Evolutionary conservation across 2,888 invertebrate species (phyloP), one percentile per base, ranked within the genome.

Genomic region (Leptinotarsa tumamoca): DNA sequence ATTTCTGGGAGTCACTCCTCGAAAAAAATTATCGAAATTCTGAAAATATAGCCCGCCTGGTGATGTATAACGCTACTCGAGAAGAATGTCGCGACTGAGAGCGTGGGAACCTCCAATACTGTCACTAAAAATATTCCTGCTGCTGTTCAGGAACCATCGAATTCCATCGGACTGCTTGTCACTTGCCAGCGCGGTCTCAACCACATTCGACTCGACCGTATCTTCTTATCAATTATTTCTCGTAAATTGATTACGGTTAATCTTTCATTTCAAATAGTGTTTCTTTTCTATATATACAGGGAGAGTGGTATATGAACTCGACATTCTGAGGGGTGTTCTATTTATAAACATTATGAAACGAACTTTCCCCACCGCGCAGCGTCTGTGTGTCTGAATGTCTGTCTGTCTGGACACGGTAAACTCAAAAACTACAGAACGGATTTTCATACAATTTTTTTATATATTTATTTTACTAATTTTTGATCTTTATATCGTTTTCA

Each of bases 41-140:
- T 79, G 82, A 83, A 84, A 84, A 84, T 84, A 84, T 84, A 79
- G 81, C 81, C 80, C 79, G 81, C 77, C 77, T 81, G 78, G 83
- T 83, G 84, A 85, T 85, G 83, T 85, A 84, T 85, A 84, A 84
- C 83, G 83, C 84, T 85, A 85, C 84, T 81, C 81, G 66, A 76
- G 81, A 75, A 80, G 76, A 80, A 77, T 84, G 75, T 76, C 21
- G 23, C 21, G 49, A 68, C 73, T 74, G 74, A 66, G 77, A 91
- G 90, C 87, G 91, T 90, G 88, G 91, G 91, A 83, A 91, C 91
- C 87, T 89, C 84, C 90, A 90, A 87, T 91, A 91, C 88, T 91
- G 91, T 87, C 87, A 87, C 86, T 76, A 73, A 71, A 86, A 86
- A 86, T 86, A 86, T 86, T 85, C 85, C 82, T 84, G 83, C 83